These are phyloP conservation scores for Linnaemya vulpina DNA, from an alignment of 2,888 invertebrate genomes.

Conservation along the genomic window DNA sequence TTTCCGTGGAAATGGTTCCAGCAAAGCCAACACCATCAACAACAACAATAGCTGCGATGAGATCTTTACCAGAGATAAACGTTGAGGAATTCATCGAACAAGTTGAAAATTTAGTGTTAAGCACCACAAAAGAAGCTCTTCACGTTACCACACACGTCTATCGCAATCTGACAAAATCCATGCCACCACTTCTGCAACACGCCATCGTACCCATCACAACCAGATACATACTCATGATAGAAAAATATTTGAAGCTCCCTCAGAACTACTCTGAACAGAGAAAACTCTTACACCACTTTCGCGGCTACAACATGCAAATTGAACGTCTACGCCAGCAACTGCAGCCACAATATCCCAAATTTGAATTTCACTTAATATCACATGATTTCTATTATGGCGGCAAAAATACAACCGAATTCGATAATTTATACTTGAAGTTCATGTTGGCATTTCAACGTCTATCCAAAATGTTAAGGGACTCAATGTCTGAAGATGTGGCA, in stretches of 20 bases:
- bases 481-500: constrained; percentile 64
- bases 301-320: constrained; percentile 69
- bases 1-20: constrained; percentile 45
- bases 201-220: constrained; percentile 63
- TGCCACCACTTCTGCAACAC: constrained; percentile 53
- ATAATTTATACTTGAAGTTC: constrained; percentile 73
- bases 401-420: constrained; percentile 72
- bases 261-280: constrained; percentile 70
- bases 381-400: constrained; percentile 69
- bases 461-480: constrained; percentile 65
- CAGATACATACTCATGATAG: constrained; percentile 65
- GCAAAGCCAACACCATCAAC: not conserved
- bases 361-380: constrained; percentile 73
- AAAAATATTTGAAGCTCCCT: constrained; percentile 34
- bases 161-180: constrained; percentile 61
- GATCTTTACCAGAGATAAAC: constrained; percentile 38
- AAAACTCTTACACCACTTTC: constrained; percentile 70
- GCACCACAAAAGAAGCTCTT: constrained; percentile 72
- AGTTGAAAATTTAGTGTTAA: constrained; percentile 71
- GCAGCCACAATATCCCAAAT: constrained; percentile 60
- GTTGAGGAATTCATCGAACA: constrained; percentile 65
- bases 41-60: not conserved
- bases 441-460: constrained; percentile 69
- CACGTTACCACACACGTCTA: constrained; percentile 70
- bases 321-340: constrained; percentile 66